A percentile compares a stretch with the other conserved stretches of the same genome.
Evolutionary conservation across 2,113 vertebrate species (phyloP).

Genomic region (Chlamydotis undulata): DNA sequence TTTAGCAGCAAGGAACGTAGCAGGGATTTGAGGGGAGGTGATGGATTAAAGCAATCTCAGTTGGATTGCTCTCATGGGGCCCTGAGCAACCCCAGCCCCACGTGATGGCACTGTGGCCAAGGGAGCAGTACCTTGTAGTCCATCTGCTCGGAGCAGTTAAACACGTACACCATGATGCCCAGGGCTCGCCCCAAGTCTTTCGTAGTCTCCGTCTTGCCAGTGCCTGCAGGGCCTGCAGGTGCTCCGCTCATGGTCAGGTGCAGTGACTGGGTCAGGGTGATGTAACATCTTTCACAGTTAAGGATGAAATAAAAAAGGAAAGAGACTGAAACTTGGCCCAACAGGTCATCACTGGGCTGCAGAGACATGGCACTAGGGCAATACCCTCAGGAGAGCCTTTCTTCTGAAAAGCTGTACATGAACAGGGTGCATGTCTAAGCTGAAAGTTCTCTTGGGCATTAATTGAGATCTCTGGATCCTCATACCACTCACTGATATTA

Average conservation of each 20-base stretch:
- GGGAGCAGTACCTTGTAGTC: constrained; percentile 88
- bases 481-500: no score
- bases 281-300: constrained; percentile 85
- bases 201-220: constrained; percentile 96
- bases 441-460: background rate
- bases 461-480: background rate
- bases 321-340: background rate
- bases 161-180: constrained; percentile 96
- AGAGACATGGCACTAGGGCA: background rate
- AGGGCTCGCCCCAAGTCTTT: constrained; percentile 93
- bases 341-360: background rate
- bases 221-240: constrained; percentile 91
- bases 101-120: accelerated
- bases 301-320: background rate
- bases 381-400: background rate
- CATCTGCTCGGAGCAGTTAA: constrained; percentile 99
- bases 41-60: background rate
- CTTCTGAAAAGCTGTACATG: background rate
- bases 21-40: background rate
- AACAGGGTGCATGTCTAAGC: background rate
- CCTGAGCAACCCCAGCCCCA: background rate
- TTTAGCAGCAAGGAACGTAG: background rate
- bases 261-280: constrained; percentile 94
- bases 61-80: accelerated
- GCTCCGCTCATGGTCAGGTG: constrained; percentile 96